Conservation (phyloP, 2,113 vertebrate genomes). For the Leucopsar rothschildi region DNA sequence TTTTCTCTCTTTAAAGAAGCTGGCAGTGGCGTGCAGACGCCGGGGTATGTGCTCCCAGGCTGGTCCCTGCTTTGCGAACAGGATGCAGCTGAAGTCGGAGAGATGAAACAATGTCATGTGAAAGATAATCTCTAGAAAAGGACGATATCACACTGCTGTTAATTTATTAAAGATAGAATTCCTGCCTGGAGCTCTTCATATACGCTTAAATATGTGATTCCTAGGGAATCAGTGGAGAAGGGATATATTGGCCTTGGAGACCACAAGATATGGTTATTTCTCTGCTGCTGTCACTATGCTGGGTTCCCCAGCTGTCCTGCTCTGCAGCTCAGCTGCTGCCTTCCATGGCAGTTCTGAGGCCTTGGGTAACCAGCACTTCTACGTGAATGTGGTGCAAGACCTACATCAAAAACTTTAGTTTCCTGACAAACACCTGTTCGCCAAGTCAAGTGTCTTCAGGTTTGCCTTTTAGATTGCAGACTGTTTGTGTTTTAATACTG, state of each 20-base stretch:
- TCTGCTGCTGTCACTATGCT: not conserved
- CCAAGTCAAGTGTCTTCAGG: not conserved
- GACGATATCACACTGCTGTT: not conserved
- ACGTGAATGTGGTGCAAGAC: accelerated
- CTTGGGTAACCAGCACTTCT: not conserved
- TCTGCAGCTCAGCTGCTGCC: not conserved
- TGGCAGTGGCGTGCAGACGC: not conserved
- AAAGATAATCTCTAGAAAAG: not conserved
- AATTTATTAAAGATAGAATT: not conserved
- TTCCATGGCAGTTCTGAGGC: not conserved
- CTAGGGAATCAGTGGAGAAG: not conserved
- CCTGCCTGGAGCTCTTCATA: not conserved
- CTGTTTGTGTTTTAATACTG: not conserved
- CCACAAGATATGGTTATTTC: accelerated
- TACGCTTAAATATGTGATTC: not conserved
- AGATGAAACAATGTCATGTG: not conserved
- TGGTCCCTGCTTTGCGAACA: not conserved
- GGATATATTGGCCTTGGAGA: not conserved
- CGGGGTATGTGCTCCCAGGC: not conserved
- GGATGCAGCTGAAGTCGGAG: not conserved
- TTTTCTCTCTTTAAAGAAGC: not conserved
- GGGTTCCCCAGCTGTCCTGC: not conserved
- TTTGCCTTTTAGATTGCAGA: not conserved
- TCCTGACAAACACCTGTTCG: not conserved
- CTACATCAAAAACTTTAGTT: not conserved